phyloP scores from a whole-genome alignment of 2,888 invertebrate genomes.

The Entomobrya proxima region DNA sequence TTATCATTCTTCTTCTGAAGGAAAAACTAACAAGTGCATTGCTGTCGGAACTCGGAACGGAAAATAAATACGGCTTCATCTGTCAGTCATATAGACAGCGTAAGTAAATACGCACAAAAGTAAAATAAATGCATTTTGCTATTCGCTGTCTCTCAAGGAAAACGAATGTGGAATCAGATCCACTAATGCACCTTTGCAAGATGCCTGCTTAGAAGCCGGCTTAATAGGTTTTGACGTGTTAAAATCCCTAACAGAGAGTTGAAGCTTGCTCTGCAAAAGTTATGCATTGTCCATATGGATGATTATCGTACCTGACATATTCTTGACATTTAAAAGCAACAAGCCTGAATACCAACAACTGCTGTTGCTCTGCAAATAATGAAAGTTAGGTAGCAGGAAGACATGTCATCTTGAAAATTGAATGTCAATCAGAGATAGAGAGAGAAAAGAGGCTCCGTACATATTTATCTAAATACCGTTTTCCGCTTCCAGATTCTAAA shows the following conservation, averaged over 20 bases:
- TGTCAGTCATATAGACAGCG: conserved; percentile 28
- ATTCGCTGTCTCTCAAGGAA: too few species aligned
- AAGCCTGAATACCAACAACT: background rate
- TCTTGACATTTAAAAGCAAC: conserved; percentile 22
- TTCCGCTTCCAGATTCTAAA: background rate
- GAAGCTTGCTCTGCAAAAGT: background rate
- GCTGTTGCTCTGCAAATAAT: background rate
- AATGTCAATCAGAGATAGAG: conserved; percentile 63
- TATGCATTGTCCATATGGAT: background rate
- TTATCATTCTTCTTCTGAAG: background rate
- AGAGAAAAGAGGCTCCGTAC: conserved; percentile 33
- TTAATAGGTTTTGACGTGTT: conserved; percentile 28
- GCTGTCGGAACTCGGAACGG: background rate
- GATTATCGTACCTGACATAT: conserved; percentile 12
- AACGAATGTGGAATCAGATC: too few species aligned
- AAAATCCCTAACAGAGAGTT: background rate
- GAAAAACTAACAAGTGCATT: conserved; percentile 53
- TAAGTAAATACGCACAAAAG: conserved; percentile 33
- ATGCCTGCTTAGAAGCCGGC: too few species aligned
- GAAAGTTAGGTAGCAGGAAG: conserved; percentile 47
- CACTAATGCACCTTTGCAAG: too few species aligned
- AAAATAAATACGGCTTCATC: conserved; percentile 40
- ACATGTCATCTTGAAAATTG: conserved; percentile 65
- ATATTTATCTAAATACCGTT: conserved; percentile 6
- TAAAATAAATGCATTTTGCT: background rate